Percentiles rank a stretch among this genome's conserved stretches.
Evolutionary conservation across 2,888 invertebrate species (phyloP).

Genomic region (Gymnosoma rotundatum): DNA sequence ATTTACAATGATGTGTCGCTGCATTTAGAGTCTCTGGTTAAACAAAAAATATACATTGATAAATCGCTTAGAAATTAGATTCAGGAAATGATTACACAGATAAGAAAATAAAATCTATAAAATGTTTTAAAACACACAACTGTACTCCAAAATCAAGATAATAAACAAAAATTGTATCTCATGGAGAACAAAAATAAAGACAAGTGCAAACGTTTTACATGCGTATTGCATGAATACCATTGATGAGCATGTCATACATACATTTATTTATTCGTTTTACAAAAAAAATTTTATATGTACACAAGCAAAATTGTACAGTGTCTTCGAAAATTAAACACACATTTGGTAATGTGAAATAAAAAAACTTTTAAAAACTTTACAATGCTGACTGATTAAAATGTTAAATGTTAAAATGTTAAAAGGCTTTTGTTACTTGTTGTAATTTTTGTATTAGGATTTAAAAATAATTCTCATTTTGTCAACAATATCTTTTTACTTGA

Average conservation of each 20-base stretch:
- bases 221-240: conserved; percentile 63
- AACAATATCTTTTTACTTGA: too few relatives aligned
- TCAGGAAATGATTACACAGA: not conserved
- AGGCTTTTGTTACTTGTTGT: too few relatives aligned
- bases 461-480: too few relatives aligned
- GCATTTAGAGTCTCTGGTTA: too few relatives aligned
- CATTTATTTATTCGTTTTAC: conserved; percentile 15
- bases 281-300: not conserved
- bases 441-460: too few relatives aligned
- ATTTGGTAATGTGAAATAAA: not conserved
- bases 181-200: conserved; percentile 42
- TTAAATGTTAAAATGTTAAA: too few relatives aligned
- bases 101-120: conserved; percentile 14
- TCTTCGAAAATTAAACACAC: not conserved
- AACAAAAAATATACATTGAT: too few relatives aligned
- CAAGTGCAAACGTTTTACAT: conserved; percentile 55
- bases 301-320: conserved; percentile 11
- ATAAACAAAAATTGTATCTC: conserved; percentile 35
- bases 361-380: too few relatives aligned
- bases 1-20: too few relatives aligned
- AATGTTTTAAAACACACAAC: conserved; percentile 42
- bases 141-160: conserved; percentile 50
- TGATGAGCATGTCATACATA: conserved; percentile 26
- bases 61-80: too few relatives aligned
- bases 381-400: too few relatives aligned